These are phyloP conservation scores for Leucophenga varia DNA, from an alignment of 1,140 invertebrate genomes.

Conservation along the genomic window DNA sequence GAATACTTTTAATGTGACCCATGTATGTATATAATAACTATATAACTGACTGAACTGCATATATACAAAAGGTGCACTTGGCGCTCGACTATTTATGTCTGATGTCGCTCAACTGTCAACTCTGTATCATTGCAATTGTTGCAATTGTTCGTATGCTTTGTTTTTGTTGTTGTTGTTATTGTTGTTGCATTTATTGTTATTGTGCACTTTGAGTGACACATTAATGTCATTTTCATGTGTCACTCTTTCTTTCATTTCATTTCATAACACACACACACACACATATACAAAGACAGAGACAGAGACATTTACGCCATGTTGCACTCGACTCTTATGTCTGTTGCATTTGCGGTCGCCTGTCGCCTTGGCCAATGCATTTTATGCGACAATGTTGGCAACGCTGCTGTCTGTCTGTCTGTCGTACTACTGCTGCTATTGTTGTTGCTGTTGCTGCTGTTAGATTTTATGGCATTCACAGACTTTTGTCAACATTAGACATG, in stretches of 20 bases:
- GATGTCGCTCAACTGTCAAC: constrained; percentile 39
- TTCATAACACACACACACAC: no score
- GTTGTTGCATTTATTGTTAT: constrained; percentile 11
- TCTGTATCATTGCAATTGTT: constrained; percentile 47
- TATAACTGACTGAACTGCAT: no score
- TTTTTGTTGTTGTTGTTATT: constrained; percentile 22
- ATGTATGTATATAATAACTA: no score
- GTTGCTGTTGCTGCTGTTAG: constrained; percentile 39
- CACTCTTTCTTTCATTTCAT: constrained; percentile 50
- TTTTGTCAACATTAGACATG: constrained; percentile 52
- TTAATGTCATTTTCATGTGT: constrained; percentile 54
- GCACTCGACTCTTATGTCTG: no score
- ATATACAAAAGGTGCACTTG: constrained; percentile 42
- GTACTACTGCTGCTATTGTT: no score
- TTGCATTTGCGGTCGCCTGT: not conserved
- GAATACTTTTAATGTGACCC: no score
- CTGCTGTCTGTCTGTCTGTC: no score
- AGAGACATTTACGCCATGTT: not conserved
- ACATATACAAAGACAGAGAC: no score
- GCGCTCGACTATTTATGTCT: constrained; percentile 44
- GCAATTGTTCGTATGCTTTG: constrained; percentile 33
- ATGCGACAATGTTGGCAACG: no score
- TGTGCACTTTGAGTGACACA: constrained; percentile 50
- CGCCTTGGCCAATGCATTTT: no score
- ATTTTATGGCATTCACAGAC: constrained; percentile 51